Base-by-base conservation (phyloP, 2,888 invertebrate genomes). In the Melinopterus prodromus region DNA sequence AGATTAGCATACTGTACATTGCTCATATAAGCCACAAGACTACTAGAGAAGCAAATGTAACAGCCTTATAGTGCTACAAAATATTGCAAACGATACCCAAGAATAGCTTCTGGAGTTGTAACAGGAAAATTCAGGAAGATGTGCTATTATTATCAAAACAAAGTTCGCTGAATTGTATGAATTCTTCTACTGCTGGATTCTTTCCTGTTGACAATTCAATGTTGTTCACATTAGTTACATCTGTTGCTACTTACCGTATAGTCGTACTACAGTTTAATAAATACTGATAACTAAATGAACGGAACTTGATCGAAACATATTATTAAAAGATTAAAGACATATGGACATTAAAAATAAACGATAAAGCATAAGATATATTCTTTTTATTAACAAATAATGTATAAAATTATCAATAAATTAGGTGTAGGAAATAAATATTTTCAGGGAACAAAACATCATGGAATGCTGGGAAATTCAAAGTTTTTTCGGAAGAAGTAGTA, bases 321-420 rank as follows among this genome's bases (percentile, higher is more conserved):
- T 69, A 15, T 69, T 69, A 15, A 69, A 15, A 69, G 15, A 69
- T 69, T 69, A 69, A 69, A 69, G 3, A 69, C 69, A n/a, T n/a
- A n/a, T n/a, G n/a, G n/a, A n/a, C n/a, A n/a, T n/a, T n/a, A n/a
- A n/a, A n/a, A n/a, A n/a, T n/a, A n/a, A n/a, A n/a, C n/a, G n/a
- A n/a, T n/a, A n/a, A n/a, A n/a, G n/a, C n/a, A n/a, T n/a, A n/a
- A n/a, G n/a, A n/a, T n/a, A n/a, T n/a, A n/a, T 69, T 69, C 3
- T 69, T n/a, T 16, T 71, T 71, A 16, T 26, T 71, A 1, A 72
- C 26, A 72, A 26, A 26, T 35, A 72, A 53, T 9, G 12, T 53
- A 53, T 12, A 53, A 71, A 71, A 71, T 71, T 26, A 71, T 15
- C 16, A 71, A 71, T 71, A 71, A 26, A 71, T 71, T 71, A 12